Evolutionary conservation across 2,113 vertebrate genomes (phyloP).

Genomic region (Mobula birostris): DNA sequence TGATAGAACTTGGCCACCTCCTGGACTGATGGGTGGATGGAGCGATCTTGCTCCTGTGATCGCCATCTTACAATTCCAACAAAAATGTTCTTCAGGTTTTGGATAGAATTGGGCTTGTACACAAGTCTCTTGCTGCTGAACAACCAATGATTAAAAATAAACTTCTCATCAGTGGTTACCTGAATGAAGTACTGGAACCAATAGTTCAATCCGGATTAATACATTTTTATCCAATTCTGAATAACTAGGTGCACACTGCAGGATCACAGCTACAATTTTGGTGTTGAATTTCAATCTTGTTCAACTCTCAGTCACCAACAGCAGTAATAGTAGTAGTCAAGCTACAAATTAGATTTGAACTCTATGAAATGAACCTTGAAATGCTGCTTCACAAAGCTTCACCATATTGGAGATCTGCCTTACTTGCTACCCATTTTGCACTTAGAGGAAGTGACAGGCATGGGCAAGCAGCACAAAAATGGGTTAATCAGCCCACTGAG

Average conservation of each 20-base stretch:
- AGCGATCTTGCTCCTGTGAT: not conserved
- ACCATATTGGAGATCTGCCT: not conserved
- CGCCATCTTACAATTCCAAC: not conserved
- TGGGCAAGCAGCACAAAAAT: too few species aligned
- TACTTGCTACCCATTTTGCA: not conserved
- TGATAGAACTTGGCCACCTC: too few species aligned
- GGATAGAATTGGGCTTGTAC: not conserved
- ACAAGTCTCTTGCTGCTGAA: not conserved
- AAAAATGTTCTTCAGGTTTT: not conserved
- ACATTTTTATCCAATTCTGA: not conserved
- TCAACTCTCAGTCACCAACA: not conserved
- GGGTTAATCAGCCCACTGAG: too few species aligned
- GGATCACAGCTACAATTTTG: not conserved
- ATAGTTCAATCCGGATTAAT: not conserved
- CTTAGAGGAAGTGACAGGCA: not conserved
- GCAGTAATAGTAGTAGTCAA: too few species aligned
- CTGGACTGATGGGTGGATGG: not conserved
- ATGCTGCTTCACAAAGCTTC: too few species aligned
- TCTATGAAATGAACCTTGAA: too few species aligned
- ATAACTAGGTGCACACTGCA: not conserved
- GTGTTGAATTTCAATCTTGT: not conserved
- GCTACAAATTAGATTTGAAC: too few species aligned
- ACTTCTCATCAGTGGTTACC: not conserved
- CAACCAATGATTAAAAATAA: not conserved
- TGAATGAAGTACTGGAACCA: not conserved